phyloP scores from a whole-genome alignment of 2,113 vertebrate species.

The Cheirogaleus medius region DNA sequence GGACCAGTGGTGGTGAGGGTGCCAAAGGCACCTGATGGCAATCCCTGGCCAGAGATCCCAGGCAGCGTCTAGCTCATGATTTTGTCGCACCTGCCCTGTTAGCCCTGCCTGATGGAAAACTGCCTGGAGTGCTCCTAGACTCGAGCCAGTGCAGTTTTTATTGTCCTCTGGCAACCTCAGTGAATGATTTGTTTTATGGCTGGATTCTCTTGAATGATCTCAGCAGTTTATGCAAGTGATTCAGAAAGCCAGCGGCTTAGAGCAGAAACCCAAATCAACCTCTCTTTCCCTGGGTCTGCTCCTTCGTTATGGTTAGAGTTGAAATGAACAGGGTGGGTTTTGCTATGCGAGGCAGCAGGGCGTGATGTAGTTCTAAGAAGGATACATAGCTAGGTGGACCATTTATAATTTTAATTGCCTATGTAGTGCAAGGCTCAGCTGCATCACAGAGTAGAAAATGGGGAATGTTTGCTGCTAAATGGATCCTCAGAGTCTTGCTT shows the following conservation, averaged over 20 bases:
- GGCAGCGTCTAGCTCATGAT: neutral
- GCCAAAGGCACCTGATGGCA: neutral
- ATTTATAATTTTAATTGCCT: neutral
- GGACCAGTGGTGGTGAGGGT: neutral
- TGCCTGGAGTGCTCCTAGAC: neutral
- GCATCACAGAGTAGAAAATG: neutral
- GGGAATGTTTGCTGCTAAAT: neutral
- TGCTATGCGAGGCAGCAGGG: neutral
- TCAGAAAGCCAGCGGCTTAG: neutral
- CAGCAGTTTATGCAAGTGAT: neutral
- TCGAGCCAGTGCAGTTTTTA: neutral
- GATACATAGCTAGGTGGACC: neutral
- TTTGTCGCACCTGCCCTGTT: slow-evolving; percentile 14
- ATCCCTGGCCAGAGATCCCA: neutral
- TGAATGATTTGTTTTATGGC: slow-evolving; percentile 38
- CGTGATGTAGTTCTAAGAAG: neutral
- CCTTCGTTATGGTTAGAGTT: neutral
- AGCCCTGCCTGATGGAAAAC: neutral
- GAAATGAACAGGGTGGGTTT: neutral
- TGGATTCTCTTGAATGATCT: neutral
- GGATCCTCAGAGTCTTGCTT: neutral
- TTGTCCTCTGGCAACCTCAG: neutral
- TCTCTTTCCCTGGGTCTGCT: neutral
- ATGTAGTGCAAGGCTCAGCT: neutral
- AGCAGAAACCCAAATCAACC: neutral